Base-by-base conservation (phyloP, 1,140 invertebrate species). In the Epicauta chinensis region DNA sequence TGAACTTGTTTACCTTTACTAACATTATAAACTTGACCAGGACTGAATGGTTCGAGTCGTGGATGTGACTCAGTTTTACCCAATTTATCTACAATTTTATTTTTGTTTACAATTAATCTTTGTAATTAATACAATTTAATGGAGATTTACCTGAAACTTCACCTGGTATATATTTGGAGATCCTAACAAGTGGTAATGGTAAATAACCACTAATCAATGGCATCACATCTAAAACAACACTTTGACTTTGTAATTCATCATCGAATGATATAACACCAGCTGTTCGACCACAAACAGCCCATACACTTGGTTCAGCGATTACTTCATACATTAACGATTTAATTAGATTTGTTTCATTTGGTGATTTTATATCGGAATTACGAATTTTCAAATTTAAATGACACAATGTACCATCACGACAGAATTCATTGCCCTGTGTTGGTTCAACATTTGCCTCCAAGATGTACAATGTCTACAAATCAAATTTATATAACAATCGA, bases 131-230 rank as follows among this genome's bases (percentile, higher is more conserved):
- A n/a, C 16, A 16, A 36, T 36, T 23, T 31, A n/a, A n/a, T n/a
- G 12, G 15, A 2, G 6, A 44, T 39, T 40, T 17, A 55, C 52
- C 45, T 10, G 15, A 36, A 17, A 41, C 80, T 44, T 84, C 82
- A 11, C 87, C 87, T 12, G 89, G 87, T 60, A 92, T 90, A 71
- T 95, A 96, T 61, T 92, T 92, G 4, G 89, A 93, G n/a, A 97
- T 73, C 51, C 90, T 77, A 47, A 97, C 87, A 46, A 84, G 77
- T 4, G 93, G 93, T 45, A 94, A 75, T 6, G 92, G 92, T 37
- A 96, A 75, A 69, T 86, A 92, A 15, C 93, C 93, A 49, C 87
- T 86, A 3, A 84, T 85, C 16, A 97, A 71, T 16, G 93, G 93
- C 86, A 95, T 92, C 10, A 95, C 89, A 63, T 96, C 91, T 48